Evolutionary conservation across 2,797 vertebrate species (phyloP).

Genomic region (Gypaetus barbatus): DNA sequence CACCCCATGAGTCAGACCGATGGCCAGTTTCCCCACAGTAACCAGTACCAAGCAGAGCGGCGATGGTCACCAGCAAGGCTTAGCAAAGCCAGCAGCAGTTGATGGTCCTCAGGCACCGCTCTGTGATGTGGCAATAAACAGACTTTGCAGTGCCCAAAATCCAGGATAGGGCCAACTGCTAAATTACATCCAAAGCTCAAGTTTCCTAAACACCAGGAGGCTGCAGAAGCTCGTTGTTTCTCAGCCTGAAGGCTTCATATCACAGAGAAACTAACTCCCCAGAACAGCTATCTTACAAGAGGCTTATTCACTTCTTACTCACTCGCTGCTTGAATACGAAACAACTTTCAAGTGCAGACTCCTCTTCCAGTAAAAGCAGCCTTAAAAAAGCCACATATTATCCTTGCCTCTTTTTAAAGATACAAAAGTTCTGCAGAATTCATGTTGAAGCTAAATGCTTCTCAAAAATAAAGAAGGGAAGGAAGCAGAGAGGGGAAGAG

Average conservation of each 20-base stretch:
- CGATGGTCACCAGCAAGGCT: not conserved
- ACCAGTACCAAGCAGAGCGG: not conserved
- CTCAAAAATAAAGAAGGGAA: not conserved
- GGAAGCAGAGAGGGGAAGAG: not conserved
- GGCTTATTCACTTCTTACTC: not conserved
- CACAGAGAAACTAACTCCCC: not conserved
- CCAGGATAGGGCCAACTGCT: not conserved
- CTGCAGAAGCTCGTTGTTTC: not conserved
- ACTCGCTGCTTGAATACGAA: not conserved
- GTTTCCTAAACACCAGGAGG: not conserved
- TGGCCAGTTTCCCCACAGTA: not conserved
- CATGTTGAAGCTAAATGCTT: not conserved
- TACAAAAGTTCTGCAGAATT: not conserved
- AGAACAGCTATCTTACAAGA: not conserved
- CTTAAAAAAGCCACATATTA: not conserved
- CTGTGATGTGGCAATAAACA: too few relatives aligned
- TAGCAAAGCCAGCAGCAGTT: not conserved
- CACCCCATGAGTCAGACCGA: fast-evolving
- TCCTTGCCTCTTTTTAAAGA: not conserved
- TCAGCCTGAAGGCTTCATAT: not conserved
- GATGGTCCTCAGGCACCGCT: not conserved
- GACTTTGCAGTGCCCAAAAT: not conserved
- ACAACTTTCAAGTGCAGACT: not conserved
- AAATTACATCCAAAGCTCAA: not conserved
- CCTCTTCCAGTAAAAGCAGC: not conserved